These are phyloP conservation scores for Folsomia manolachei DNA, from an alignment of 2,888 invertebrate species.

Conservation along the genomic window DNA sequence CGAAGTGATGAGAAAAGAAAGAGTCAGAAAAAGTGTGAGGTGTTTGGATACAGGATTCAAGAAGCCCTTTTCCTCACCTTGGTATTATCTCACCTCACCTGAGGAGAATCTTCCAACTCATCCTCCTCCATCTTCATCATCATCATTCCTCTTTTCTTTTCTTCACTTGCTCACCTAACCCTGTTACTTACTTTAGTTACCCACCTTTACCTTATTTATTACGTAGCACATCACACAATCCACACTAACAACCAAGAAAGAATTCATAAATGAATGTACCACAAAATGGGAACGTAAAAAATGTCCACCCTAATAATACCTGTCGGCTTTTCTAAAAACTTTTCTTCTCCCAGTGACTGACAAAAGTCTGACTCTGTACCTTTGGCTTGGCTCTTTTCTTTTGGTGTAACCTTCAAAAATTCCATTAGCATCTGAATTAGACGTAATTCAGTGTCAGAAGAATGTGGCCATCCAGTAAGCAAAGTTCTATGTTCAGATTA, in stretches of 20 bases:
- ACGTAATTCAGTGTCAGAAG: constrained; percentile 33
- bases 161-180: background rate
- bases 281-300: constrained; percentile 28
- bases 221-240: constrained; percentile 5
- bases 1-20: constrained; percentile 27
- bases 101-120: constrained; percentile 24
- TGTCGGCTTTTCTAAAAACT: constrained; percentile 33
- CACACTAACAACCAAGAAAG: constrained; percentile 12
- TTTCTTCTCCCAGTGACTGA: constrained; percentile 23
- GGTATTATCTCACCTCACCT: constrained; percentile 19
- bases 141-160: constrained; percentile 13
- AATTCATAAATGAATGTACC: constrained; percentile 38
- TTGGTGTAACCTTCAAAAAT: constrained; percentile 33
- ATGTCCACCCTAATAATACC: constrained; percentile 42
- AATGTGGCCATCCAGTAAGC: constrained; percentile 20
- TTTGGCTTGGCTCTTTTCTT: constrained; percentile 20
- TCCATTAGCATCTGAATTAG: constrained; percentile 40
- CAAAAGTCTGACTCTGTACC: constrained; percentile 19
- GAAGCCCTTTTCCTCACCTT: constrained; percentile 45
- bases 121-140: constrained; percentile 19
- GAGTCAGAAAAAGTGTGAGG: constrained; percentile 20
- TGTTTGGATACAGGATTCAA: constrained; percentile 18
- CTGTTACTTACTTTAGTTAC: background rate
- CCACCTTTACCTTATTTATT: background rate
- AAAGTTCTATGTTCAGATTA: too few species aligned